Evolutionary conservation across 2,113 vertebrate genomes (phyloP).

Genomic region (Illadopsis cleaveri): DNA sequence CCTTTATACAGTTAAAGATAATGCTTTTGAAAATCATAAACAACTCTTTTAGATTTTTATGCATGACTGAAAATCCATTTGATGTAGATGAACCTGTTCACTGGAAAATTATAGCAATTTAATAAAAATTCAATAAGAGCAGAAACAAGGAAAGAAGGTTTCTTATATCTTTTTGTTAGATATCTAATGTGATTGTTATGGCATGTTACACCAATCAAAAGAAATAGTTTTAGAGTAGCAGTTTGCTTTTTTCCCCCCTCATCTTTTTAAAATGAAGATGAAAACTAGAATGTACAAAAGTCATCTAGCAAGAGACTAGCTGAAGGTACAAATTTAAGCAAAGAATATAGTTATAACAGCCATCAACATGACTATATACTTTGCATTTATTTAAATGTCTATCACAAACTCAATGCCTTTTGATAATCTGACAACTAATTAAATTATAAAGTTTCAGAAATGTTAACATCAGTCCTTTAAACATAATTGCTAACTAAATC

Average conservation of each 20-base stretch:
- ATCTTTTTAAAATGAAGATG: constrained; percentile 70
- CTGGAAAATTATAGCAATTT: constrained; percentile 80
- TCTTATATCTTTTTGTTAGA: constrained; percentile 73
- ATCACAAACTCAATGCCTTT: constrained; percentile 70
- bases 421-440: constrained; percentile 72
- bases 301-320: constrained; percentile 66
- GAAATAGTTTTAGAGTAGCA: constrained; percentile 70
- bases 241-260: constrained; percentile 66
- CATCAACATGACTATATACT: constrained; percentile 61
- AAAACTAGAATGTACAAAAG: constrained; percentile 69
- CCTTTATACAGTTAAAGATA: constrained; percentile 56
- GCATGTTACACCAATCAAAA: constrained; percentile 72
- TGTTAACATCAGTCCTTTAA: constrained; percentile 67
- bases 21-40: constrained; percentile 64
- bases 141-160: constrained; percentile 72
- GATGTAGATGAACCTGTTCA: constrained; percentile 77
- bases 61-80: constrained; percentile 74
- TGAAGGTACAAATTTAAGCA: constrained; percentile 70
- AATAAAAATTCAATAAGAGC: constrained; percentile 73
- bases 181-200: constrained; percentile 69
- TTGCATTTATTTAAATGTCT: constrained; percentile 72
- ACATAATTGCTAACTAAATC: constrained; percentile 62
- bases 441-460: constrained; percentile 73
- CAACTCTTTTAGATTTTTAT: constrained; percentile 73
- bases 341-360: constrained; percentile 63